Evolutionary conservation across 2,113 vertebrate species (phyloP), one percentile per base, ranked within the genome.

Genomic region (Apodemus sylvaticus): DNA sequence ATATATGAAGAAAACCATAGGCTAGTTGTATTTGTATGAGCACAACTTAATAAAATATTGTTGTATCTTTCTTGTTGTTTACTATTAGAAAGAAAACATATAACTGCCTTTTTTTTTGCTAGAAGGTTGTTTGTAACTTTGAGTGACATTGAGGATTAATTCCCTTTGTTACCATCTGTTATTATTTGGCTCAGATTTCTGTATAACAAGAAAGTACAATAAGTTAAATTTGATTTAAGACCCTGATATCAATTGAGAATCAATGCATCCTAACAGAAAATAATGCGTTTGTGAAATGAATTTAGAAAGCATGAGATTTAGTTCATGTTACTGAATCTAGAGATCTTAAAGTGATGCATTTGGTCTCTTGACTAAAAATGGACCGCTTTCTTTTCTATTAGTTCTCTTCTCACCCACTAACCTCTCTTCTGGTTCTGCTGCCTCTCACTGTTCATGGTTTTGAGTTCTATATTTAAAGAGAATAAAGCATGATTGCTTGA

Each of bases 191-290:
- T 92, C 77, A 78, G 58, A 8, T 48, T 89, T 96, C 78, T 62
- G 14, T 53, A 60, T 90, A 82, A 94, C 90, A 94, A 90, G 89
- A 93, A 94, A 92, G 89, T 26, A 94, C 68, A 96, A n/a, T 91
- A 93, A 95, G 45, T 96, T 94, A 94, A 62, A 96, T 96, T 97
- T 96, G 79, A 97, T 96, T 97, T 96, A 92, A 94, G 88, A 86
- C 53, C 5, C 19, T 91, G 76, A 86, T 93, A 94, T 29, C 86
- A 94, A 82, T 78, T 86, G 73, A 95, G 97, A 97, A 94, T 95
- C 95, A 86, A 55, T 94, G 85, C 73, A 42, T 92, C 58, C 68
- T 90, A 24, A 94, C 60, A 89, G 90, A 96, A 96, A 83, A 70
- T 89, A 95, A 95, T 93, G 92, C 8, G 86, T 96, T 94, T 95